Evolutionary conservation across 2,888 invertebrate species (phyloP), one percentile per base, ranked within the genome.

Genomic region (Ectobius pallidus): DNA sequence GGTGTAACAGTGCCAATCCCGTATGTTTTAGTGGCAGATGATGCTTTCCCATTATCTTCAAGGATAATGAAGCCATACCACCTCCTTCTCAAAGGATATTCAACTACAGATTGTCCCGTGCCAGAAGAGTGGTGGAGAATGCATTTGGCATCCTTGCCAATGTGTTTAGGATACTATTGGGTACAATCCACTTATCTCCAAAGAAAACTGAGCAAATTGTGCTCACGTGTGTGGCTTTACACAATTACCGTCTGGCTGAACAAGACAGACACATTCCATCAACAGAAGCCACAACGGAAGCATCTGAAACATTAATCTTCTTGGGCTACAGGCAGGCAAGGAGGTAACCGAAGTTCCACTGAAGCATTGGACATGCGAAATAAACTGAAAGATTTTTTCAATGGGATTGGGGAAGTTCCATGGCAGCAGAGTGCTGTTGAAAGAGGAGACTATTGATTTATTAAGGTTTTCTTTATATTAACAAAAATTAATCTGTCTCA

Each of bases 241-340:
- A 18, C 52, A 73, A 25, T 77, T 75, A 44, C 63, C 73, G 42
- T 73, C 77, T 27, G 73, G 76, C 55, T 71, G 74, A 30, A 75
- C 73, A 14, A 42, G 75, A 44, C 75, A 77, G 11, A 58, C 72
- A 44, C 71, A 73, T 1, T 69, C 72, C 27, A 69, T 71, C 2
- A 73, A 74, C 7, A 73, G n/a, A 76, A n/a, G 72, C 72, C 18
- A 73, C 30, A 63, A 25, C 42, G 0, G 49, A 75, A 30, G 55
- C 71, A 11, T 34, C 52, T 27, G 70, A 25, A 49, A 44, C 11
- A 65, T 72, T 25, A 62, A 69, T 11, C 46, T 77, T 25, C 74
- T 75, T 32, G 74, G 76, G 58, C 72, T 63, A 63, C 46, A 18
- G 58, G 69, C 11, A 55, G 22, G 32, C 20, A 30, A 55, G 30